Evolutionary conservation across 2,888 invertebrate species (phyloP).

Genomic region (Alloscopus bannaensis): DNA sequence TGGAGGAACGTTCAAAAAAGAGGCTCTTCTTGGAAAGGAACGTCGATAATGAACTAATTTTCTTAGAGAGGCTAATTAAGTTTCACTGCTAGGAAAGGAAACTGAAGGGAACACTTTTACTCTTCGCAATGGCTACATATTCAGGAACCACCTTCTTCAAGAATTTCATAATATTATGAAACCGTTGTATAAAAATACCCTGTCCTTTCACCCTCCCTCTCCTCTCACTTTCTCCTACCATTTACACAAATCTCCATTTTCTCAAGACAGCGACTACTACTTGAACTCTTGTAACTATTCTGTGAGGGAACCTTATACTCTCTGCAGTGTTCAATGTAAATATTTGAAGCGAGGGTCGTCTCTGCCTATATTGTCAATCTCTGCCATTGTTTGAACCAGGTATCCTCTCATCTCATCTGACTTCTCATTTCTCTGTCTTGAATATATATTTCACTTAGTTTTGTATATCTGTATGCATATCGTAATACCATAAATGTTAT

Average conservation of each 20-base stretch:
- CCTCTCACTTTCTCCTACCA: slow-evolving; percentile 16
- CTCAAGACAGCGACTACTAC: slow-evolving; percentile 42
- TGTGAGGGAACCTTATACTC: slow-evolving; percentile 23
- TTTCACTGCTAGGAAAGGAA: slow-evolving; percentile 16
- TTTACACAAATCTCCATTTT: neutral
- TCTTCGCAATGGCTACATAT: too few relatives aligned
- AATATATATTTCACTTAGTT: slow-evolving; percentile 43
- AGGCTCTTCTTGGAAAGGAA: too few relatives aligned
- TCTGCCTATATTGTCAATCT: slow-evolving; percentile 66
- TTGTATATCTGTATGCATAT: slow-evolving; percentile 26
- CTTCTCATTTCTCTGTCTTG: slow-evolving; percentile 67
- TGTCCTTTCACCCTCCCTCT: neutral
- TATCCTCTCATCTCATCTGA: slow-evolving; percentile 74
- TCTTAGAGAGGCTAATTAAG: slow-evolving; percentile 27
- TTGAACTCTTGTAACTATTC: slow-evolving; percentile 25
- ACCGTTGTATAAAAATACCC: slow-evolving; percentile 15
- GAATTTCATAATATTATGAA: too few relatives aligned
- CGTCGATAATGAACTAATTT: too few relatives aligned
- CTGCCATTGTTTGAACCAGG: slow-evolving; percentile 72
- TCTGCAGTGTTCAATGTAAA: slow-evolving; percentile 34
- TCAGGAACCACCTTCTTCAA: too few relatives aligned
- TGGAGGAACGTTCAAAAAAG: too few relatives aligned
- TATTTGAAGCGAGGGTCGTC: slow-evolving; percentile 63
- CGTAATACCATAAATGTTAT: too few relatives aligned
- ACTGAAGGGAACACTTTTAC: neutral